Percentiles rank a stretch among this genome's conserved stretches.
Evolutionary conservation across 2,888 invertebrate genomes (phyloP).

Genomic region (Aphodius sticticus): DNA sequence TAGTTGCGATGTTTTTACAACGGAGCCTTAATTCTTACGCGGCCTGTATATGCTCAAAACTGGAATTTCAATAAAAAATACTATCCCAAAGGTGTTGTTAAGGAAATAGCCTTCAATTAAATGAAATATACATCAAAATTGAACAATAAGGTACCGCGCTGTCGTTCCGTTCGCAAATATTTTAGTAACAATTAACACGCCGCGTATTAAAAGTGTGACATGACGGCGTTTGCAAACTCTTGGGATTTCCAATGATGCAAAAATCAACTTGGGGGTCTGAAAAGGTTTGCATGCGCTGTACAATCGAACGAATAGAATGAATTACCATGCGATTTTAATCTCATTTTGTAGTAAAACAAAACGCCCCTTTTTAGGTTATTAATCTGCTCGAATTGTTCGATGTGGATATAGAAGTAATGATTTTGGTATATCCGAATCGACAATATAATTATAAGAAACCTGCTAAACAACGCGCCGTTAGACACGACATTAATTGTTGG

Average conservation of each 20-base stretch:
- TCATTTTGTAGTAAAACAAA: no score
- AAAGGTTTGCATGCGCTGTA: neutral
- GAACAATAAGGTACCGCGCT: neutral
- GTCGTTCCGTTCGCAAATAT: neutral
- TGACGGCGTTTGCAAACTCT: slow-evolving; percentile 5
- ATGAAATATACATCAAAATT: no score
- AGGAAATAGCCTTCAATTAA: no score
- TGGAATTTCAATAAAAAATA: no score
- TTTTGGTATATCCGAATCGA: neutral
- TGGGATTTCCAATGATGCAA: slow-evolving; percentile 40
- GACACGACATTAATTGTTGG: neutral
- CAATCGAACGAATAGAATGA: neutral
- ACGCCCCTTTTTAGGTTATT: no score
- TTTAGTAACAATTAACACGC: neutral
- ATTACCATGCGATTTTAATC: no score
- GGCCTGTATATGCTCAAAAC: no score
- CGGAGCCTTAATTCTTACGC: no score
- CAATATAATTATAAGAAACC: neutral
- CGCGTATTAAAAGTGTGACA: slow-evolving; percentile 24
- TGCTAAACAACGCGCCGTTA: neutral
- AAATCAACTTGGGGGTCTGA: slow-evolving; percentile 23
- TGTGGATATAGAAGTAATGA: neutral
- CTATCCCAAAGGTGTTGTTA: no score
- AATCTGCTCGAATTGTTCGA: neutral
- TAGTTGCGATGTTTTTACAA: no score